These are phyloP conservation scores for Zaprionus lachaisei DNA, from an alignment of 1,140 invertebrate species.

Conservation along the genomic window DNA sequence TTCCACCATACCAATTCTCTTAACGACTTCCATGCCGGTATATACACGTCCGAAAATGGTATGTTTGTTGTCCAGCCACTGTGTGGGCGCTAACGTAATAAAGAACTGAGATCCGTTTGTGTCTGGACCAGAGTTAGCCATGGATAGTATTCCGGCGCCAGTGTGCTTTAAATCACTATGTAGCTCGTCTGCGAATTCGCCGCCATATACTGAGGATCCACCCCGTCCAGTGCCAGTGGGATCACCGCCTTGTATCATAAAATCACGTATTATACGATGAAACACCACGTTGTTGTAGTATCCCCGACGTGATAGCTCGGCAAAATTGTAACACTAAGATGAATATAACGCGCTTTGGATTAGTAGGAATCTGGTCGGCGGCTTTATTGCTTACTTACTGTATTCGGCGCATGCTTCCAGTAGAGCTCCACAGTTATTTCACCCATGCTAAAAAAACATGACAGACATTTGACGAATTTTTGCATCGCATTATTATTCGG, in stretches of 20 bases:
- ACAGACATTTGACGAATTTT: not conserved
- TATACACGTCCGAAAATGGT: slow-evolving; percentile 96
- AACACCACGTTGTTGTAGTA: slow-evolving; percentile 99
- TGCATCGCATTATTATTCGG: too few species aligned
- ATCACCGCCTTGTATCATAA: slow-evolving; percentile 99
- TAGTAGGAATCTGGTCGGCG: not conserved
- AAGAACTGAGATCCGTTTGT: slow-evolving; percentile 99
- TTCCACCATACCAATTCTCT: slow-evolving; percentile 96
- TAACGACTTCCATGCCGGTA: slow-evolving; percentile 95
- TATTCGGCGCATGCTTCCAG: slow-evolving; percentile 98
- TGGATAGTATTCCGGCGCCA: slow-evolving; percentile 89
- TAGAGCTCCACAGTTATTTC: slow-evolving; percentile 96
- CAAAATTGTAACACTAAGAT: slow-evolving; percentile 95
- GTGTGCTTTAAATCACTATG: slow-evolving; percentile 97
- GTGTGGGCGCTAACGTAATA: slow-evolving; percentile 97
- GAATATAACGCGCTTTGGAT: not conserved
- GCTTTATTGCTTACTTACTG: slow-evolving; percentile 74
- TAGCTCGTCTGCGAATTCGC: slow-evolving; percentile 98
- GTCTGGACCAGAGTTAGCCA: slow-evolving; percentile 96
- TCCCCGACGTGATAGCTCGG: slow-evolving; percentile 94
- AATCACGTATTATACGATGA: slow-evolving; percentile 97
- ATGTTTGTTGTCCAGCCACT: slow-evolving; percentile 99
- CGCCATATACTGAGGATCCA: slow-evolving; percentile 98
- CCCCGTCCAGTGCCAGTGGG: slow-evolving; percentile 97
- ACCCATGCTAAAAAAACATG: slow-evolving; percentile 92